A percentile compares a stretch with the other conserved stretches of the same genome.
phyloP scores from a whole-genome alignment of 2,113 vertebrate genomes.

The Notarius quadriscutis region DNA sequence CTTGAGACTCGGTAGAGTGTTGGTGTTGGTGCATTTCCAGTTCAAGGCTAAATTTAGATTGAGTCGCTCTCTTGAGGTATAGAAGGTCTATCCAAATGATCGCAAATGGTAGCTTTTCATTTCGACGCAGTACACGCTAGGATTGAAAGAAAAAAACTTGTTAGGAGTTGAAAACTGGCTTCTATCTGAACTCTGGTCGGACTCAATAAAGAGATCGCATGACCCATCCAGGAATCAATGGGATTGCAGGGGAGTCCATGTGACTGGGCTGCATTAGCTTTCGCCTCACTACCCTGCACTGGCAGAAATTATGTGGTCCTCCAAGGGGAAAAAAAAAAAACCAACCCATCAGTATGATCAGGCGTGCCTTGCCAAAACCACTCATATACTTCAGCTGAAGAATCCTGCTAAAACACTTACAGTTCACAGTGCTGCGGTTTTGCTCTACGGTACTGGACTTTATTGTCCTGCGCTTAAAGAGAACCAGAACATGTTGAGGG shows the following conservation, averaged over 20 bases:
- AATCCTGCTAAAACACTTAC: slow-evolving; percentile 66
- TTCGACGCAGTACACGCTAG: neutral
- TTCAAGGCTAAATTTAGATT: slow-evolving; percentile 58
- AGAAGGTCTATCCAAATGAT: slow-evolving; percentile 1
- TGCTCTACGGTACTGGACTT: slow-evolving; percentile 59
- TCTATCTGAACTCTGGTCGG: slow-evolving; percentile 28
- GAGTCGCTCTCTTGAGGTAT: slow-evolving; percentile 33
- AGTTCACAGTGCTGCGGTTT: slow-evolving; percentile 53
- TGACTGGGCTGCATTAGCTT: slow-evolving; percentile 55
- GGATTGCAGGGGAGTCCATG: slow-evolving; percentile 47
- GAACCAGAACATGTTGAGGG: slow-evolving; percentile 54
- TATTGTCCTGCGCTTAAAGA: slow-evolving; percentile 62
- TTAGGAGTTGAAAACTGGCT: slow-evolving; percentile 6
- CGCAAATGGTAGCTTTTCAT: slow-evolving; percentile 27
- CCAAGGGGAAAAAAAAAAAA: slow-evolving; percentile 12
- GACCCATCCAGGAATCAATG: slow-evolving; percentile 56
- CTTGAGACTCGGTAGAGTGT: slow-evolving; percentile 64
- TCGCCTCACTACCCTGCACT: slow-evolving; percentile 57
- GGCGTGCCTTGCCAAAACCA: slow-evolving; percentile 53
- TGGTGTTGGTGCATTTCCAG: slow-evolving; percentile 55
- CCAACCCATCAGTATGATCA: slow-evolving; percentile 31
- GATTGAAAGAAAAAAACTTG: slow-evolving; percentile 21
- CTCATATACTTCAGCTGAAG: slow-evolving; percentile 51
- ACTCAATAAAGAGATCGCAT: slow-evolving; percentile 55
- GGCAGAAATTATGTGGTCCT: slow-evolving; percentile 48